Base-by-base conservation (phyloP, 2,113 vertebrate genomes). In the Centrocercus urophasianus region DNA sequence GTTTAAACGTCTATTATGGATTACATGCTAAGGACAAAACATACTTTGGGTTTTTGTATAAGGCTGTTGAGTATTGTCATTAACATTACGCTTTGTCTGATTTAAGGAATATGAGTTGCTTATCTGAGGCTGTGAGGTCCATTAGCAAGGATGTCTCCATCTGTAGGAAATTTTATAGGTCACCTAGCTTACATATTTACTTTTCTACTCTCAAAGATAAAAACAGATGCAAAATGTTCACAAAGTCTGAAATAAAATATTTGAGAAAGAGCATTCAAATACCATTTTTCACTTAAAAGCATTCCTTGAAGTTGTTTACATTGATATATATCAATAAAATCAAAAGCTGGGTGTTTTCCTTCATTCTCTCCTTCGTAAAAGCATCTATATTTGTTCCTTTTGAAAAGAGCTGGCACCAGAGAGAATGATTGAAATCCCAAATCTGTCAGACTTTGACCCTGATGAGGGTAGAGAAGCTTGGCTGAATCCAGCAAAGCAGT, bases 401-500 rank as follows among this genome's bases (percentile, higher is more conserved):
- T 97, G 84, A 93, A 93, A 95, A 83, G 83, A 82, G 40, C 30
- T 86, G 83, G 20, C 85, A 57, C 57, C 87, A 54, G 71, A 87
- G 64, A 80, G 72, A 88, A 88, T 83, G 89, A 78, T 50, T 34
- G 64, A 94, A 96, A 88, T 73, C 59, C 59, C 5, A 86, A 72
- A 78, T 76, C 56, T 95, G 77, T 69, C 81, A 94, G 91, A 97
- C 89, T 71, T 93, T 96, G 93, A 93, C 83, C 86, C 69, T 87
- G 57, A n/a, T 20, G 61, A 92, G 71, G 18, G 56, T n/a, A 84
- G 77, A 88, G 84, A 96, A 93, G 77, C 96, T 95, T 96, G 95
- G 78, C 82, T 93, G 76, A 86, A 75, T 30, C 69, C 71, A 92
- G 88, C 88, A 95, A 69, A 75, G 73, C 64, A 90, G 52, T 52